phyloP scores from a whole-genome alignment of 2,797 vertebrate species.

The Synaphobranchus kaupii region DNA sequence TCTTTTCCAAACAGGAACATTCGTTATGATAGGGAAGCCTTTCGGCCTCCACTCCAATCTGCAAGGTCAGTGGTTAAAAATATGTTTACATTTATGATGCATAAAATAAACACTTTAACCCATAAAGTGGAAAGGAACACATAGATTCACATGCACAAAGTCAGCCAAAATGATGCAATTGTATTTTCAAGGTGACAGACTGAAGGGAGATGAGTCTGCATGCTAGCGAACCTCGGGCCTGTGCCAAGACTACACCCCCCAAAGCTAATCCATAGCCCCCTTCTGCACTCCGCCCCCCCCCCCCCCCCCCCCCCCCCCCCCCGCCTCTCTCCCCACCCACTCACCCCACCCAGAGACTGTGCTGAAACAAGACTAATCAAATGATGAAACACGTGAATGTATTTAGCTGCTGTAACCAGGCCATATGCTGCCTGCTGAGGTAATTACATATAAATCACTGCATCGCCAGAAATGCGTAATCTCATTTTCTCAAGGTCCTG shows the following conservation, averaged over 20 bases:
- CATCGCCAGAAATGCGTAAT: neutral
- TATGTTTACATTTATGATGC: constrained; percentile 1
- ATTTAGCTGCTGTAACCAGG: neutral
- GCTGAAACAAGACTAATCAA: constrained; percentile 10
- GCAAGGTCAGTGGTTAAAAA: neutral
- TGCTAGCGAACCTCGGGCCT: too few relatives aligned
- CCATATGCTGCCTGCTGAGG: neutral
- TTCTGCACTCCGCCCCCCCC: neutral
- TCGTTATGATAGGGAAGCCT: neutral
- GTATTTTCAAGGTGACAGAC: neutral
- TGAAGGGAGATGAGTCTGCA: neutral
- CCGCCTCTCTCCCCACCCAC: neutral
- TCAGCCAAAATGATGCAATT: neutral
- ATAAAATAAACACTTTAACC: neutral
- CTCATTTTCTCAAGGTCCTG: constrained; percentile 24
- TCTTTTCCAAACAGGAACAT: neutral
- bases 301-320: neutral
- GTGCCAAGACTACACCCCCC: neutral
- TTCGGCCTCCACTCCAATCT: neutral
- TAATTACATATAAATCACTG: constrained; percentile 7
- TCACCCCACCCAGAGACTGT: neutral
- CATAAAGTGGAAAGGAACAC: neutral
- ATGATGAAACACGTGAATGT: constrained; percentile 6
- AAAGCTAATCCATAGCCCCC: neutral
- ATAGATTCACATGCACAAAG: neutral